Percentiles rank a stretch among this genome's conserved stretches.
These are phyloP conservation scores for Onychorhynchus coronatus DNA, from an alignment of 2,113 vertebrate genomes.

Conservation along the genomic window DNA sequence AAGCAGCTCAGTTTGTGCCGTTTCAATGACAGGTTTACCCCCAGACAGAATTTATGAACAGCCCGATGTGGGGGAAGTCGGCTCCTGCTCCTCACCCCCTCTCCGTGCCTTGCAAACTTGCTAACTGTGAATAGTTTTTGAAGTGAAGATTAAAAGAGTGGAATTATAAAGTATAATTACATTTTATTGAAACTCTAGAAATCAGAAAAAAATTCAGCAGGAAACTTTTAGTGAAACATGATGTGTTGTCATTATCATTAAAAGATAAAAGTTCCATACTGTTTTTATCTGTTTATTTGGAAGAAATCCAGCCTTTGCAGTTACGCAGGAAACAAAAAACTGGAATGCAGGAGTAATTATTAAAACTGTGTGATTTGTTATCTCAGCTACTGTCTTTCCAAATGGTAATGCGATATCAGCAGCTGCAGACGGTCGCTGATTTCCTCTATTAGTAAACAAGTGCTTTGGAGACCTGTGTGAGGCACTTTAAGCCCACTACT, in stretches of 20 bases:
- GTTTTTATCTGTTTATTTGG: slow-evolving; percentile 88
- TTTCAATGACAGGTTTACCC: slow-evolving; percentile 75
- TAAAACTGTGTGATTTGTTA: slow-evolving; percentile 87
- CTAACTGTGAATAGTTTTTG: slow-evolving; percentile 76
- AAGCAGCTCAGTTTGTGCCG: slow-evolving; percentile 73
- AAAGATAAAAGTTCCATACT: slow-evolving; percentile 88
- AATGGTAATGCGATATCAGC: slow-evolving; percentile 88
- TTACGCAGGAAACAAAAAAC: slow-evolving; percentile 82
- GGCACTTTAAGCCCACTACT: slow-evolving; percentile 86
- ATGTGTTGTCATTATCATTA: slow-evolving; percentile 85
- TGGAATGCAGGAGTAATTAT: slow-evolving; percentile 85
- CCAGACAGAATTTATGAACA: slow-evolving; percentile 59
- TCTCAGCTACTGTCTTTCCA: slow-evolving; percentile 86
- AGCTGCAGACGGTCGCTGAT: slow-evolving; percentile 83
- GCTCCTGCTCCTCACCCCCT: slow-evolving; percentile 42
- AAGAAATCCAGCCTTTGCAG: slow-evolving; percentile 81
- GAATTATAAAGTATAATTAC: slow-evolving; percentile 86
- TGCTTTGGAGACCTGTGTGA: slow-evolving; percentile 87
- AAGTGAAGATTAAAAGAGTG: slow-evolving; percentile 81
- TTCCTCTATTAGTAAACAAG: slow-evolving; percentile 88
- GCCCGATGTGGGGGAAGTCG: slow-evolving; percentile 45
- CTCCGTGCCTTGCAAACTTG: slow-evolving; percentile 63
- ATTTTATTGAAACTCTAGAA: slow-evolving; percentile 82
- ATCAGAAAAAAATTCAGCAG: slow-evolving; percentile 78
- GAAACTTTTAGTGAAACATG: slow-evolving; percentile 82